phyloP scores from a whole-genome alignment of 1,140 invertebrate genomes.

The Cyrtorhinus lividipennis region DNA sequence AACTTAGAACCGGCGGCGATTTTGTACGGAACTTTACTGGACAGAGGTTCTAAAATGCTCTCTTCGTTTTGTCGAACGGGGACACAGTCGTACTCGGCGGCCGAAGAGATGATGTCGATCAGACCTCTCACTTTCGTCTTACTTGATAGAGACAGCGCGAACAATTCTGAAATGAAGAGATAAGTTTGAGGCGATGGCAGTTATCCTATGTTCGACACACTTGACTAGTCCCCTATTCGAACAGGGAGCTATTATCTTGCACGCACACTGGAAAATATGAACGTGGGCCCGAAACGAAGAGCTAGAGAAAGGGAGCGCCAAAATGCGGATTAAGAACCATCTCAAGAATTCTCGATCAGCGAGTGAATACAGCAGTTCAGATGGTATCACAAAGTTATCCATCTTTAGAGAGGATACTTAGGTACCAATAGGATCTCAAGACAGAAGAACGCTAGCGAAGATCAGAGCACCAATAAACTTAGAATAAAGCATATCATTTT shows the following conservation, averaged over 20 bases:
- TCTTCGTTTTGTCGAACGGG: conserved; percentile 93
- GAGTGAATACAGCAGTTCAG: too few relatives aligned
- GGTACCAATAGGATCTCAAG: too few relatives aligned
- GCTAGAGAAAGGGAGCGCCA: too few relatives aligned
- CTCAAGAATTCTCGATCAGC: too few relatives aligned
- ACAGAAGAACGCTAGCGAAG: too few relatives aligned
- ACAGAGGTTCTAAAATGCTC: conserved; percentile 65
- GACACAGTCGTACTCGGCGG: conserved; percentile 90
- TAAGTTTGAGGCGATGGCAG: conserved; percentile 33
- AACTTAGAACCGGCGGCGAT: conserved; percentile 52
- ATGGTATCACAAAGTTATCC: too few relatives aligned
- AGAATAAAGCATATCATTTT: too few relatives aligned
- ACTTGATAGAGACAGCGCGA: conserved; percentile 88
- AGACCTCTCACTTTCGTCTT: conserved; percentile 96
- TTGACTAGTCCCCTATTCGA: neutral
- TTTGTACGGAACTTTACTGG: conserved; percentile 64
- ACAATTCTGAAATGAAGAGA: conserved; percentile 59
- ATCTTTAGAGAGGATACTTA: too few relatives aligned
- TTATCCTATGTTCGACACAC: neutral
- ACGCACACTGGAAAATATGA: too few relatives aligned
- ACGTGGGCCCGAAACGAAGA: too few relatives aligned
- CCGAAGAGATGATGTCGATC: conserved; percentile 94
- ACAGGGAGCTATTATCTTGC: neutral
- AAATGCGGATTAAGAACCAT: too few relatives aligned
- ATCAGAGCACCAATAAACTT: too few relatives aligned